Evolutionary conservation across 2,113 vertebrate genomes (phyloP), one percentile per base, ranked within the genome.

Genomic region (Poeciliopsis prolifica): DNA sequence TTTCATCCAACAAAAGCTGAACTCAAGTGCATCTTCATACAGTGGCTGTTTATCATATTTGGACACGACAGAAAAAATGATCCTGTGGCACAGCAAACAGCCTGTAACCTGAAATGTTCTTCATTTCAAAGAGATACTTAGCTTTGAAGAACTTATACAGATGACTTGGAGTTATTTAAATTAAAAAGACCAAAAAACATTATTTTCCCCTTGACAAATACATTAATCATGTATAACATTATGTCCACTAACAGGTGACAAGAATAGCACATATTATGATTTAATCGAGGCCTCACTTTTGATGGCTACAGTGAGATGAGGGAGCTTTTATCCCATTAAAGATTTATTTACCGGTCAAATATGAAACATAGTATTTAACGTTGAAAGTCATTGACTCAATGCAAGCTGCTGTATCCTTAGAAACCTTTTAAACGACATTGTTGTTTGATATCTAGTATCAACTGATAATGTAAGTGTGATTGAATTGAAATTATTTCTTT

Each of bases 1-100:
- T 28, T 70, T 14, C 5, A 69, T 51, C 60, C 61, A 65, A 78
- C 37, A 67, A 64, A 69, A 44, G 51, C 69, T 76, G 7, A 61
- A 71, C 14, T 37, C 54, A 70, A 66, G 71, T 37, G 48, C 17
- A 37, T 19, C 68, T n/a, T 61, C 24, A 44, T 71, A 11, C 48
- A 65, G 61, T 44, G 66, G 51, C 0, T 44, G 24, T 64, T 65
- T 60, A 37, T 65, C n/a, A 58, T 31, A 33, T 61, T n/a, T 26
- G 33, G 72, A 74, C 14, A 35, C 44, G 37, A 29, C 6, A 61
- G 35, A 17, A 72, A 42, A 15, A 61, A 12, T 35, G 33, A 22
- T 30, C 42, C 1, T 71, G 29, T 51, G 29, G 10, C 9, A 35
- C 24, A 7, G 22, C 58, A 71, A 51, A 58, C 29, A 19, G 9